Percentiles rank a stretch among this genome's conserved stretches.
These are phyloP conservation scores for Rhamphomyia laevipes DNA, from an alignment of 2,888 invertebrate species.

Conservation along the genomic window DNA sequence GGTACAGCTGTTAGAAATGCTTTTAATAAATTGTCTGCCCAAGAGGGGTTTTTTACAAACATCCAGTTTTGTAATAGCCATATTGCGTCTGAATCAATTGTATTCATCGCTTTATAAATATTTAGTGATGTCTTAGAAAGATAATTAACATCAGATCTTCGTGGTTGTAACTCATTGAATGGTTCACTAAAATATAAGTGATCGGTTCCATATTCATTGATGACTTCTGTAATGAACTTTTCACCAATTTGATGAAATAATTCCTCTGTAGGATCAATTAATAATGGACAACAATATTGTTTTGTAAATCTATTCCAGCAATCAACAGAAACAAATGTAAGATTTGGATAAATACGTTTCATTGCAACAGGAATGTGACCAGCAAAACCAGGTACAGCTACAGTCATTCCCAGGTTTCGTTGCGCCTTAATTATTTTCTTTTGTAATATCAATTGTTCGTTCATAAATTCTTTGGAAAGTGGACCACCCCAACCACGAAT, in stretches of 20 bases:
- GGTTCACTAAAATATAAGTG: no score
- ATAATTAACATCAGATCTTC: constrained; percentile 47
- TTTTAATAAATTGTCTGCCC: constrained; percentile 54
- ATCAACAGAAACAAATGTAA: constrained; percentile 49
- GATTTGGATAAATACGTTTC: constrained; percentile 55
- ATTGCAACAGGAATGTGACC: constrained; percentile 80
- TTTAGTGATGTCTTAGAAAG: constrained; percentile 53
- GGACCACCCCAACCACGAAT: constrained; percentile 85
- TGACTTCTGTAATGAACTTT: constrained; percentile 60
- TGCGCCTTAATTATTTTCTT: constrained; percentile 68
- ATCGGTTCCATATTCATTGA: constrained; percentile 42
- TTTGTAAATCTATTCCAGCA: constrained; percentile 67
- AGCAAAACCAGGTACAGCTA: constrained; percentile 81
- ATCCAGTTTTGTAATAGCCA: constrained; percentile 90
- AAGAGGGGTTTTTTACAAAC: constrained; percentile 54
- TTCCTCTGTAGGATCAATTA: constrained; percentile 68
- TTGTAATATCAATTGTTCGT: constrained; percentile 56
- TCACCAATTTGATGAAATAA: constrained; percentile 65
- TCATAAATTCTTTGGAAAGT: constrained; percentile 57
- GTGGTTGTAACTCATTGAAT: constrained; percentile 80
- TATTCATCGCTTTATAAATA: constrained; percentile 56
- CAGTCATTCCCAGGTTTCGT: no score
- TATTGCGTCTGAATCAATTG: constrained; percentile 62
- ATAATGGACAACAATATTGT: constrained; percentile 63
- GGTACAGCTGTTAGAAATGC: constrained; percentile 69